phyloP scores from a whole-genome alignment of 2,888 invertebrate genomes.

The Diplolepis rosae region DNA sequence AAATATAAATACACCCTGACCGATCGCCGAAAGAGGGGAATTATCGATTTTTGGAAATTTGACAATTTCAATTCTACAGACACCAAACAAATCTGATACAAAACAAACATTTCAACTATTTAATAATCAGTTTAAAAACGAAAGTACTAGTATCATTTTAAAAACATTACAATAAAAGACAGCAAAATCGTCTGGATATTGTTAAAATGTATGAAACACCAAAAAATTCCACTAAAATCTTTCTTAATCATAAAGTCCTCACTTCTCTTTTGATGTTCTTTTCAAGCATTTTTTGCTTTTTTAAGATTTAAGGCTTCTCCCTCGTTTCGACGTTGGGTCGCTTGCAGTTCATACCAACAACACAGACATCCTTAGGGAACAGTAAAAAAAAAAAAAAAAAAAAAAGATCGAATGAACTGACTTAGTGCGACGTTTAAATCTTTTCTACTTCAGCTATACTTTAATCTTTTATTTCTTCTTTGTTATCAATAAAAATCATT shows the following conservation, averaged over 20 bases:
- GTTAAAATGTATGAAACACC: background rate
- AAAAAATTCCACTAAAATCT: background rate
- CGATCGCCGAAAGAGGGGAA: slow-evolving; percentile 33
- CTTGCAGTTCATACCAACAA: slow-evolving; percentile 14
- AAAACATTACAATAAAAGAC: background rate
- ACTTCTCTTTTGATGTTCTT: background rate
- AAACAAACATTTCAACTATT: background rate
- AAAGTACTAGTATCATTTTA: background rate
- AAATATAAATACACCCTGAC: slow-evolving; percentile 43
- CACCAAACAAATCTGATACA: background rate
- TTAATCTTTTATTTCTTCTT: slow-evolving; percentile 65
- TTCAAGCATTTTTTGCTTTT: background rate
- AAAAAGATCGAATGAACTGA: slow-evolving; percentile 40
- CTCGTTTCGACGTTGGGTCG: slow-evolving; percentile 20
- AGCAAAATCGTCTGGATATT: too few relatives aligned
- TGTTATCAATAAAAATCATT: slow-evolving; percentile 70
- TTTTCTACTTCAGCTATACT: slow-evolving; percentile 58
- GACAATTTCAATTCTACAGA: slow-evolving; percentile 10
- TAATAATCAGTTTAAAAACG: background rate
- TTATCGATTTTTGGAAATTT: slow-evolving; percentile 20
- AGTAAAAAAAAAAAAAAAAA: slow-evolving; percentile 37
- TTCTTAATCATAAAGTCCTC: background rate
- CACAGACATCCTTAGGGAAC: slow-evolving; percentile 20
- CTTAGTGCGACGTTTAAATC: slow-evolving; percentile 30
- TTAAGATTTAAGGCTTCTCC: slow-evolving; percentile 8